Percentiles rank a stretch among this genome's conserved stretches.
phyloP scores from a whole-genome alignment of 2,797 vertebrate genomes.

The Decapterus maruadsi region DNA sequence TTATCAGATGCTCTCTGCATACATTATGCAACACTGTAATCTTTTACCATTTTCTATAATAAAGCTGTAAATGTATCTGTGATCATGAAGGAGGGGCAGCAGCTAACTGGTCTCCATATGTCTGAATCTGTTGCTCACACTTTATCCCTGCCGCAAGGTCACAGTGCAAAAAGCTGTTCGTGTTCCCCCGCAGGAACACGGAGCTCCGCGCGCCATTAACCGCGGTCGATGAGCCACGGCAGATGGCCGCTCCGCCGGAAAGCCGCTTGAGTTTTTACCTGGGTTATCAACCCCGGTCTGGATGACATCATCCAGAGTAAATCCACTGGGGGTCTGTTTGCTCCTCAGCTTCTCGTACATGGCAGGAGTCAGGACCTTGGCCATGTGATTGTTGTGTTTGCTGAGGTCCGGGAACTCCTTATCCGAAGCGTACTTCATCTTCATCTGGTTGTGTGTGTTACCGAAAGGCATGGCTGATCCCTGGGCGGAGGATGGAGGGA shows the following conservation, averaged over 20 bases:
- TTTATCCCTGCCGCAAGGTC: slow-evolving; percentile 66
- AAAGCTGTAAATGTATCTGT: neutral
- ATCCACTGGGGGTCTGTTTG: slow-evolving; percentile 92
- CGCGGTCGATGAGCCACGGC: slow-evolving; percentile 29
- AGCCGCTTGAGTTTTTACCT: slow-evolving; percentile 83
- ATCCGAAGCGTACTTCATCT: slow-evolving; percentile 86
- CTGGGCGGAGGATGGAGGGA: slow-evolving; percentile 70
- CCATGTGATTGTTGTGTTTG: slow-evolving; percentile 96
- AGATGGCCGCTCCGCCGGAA: slow-evolving; percentile 39
- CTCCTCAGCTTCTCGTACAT: slow-evolving; percentile 90
- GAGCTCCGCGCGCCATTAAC: slow-evolving; percentile 24
- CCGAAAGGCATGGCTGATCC: slow-evolving; percentile 94
- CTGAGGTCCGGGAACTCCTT: slow-evolving; percentile 94
- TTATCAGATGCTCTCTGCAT: slow-evolving; percentile 35
- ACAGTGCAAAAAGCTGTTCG: slow-evolving; percentile 50
- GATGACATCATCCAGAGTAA: slow-evolving; percentile 94
- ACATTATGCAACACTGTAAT: slow-evolving; percentile 48
- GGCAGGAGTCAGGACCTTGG: slow-evolving; percentile 90
- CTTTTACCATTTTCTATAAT: slow-evolving; percentile 24
- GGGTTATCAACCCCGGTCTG: slow-evolving; percentile 98
- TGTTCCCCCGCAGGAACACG: neutral
- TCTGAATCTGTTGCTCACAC: neutral
- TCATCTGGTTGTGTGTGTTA: slow-evolving; percentile 93
- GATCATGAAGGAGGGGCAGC: slow-evolving; percentile 1
- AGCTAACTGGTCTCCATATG: neutral